Base-by-base conservation (phyloP, 1,140 invertebrate genomes). In the Drosophila ohnishii region DNA sequence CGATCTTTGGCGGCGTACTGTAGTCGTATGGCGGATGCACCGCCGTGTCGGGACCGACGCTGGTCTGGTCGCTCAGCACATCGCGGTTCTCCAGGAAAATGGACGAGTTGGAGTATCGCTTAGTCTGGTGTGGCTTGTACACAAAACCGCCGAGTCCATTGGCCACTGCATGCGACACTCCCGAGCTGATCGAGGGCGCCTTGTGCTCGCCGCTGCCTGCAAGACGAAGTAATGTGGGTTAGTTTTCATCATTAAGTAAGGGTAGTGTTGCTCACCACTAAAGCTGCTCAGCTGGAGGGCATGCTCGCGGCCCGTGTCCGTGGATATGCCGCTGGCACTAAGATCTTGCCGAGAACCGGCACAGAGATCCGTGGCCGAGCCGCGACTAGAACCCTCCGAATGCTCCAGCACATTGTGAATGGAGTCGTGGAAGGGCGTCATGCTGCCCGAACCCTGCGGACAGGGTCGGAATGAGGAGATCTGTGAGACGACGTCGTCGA, bases 391-490 rank as follows among this genome's bases (percentile, higher is more conserved):
- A 45, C 77, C 82, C 67, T 90, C 81, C 57, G 90, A 91, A 50
- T 92, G 89, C 72, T 92, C 91, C 44, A 90, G 80, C 28, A 91
- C 91, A 70, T 92, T 92, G 71, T 92, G 91, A 44, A 91, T 90
- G 48, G 91, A 91, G 65, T 92, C 91, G 69, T 92, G 91, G 69
- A 92, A 92, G 55, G 90, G 90, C 40, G 91, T 92, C 91, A 92
- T 92, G 53, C 91, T 91, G 60, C 91, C 91, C 39, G 90, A 91
- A 8, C 91, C 91, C 57, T 92, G 91, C 42, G 89, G 90, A 57
- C 91, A 92, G 37, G 91, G 91, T 5, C 90, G 89, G 55, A 92
- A 92, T 14, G 89, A 92, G 34, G 91, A 92, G 72, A 91, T 91
- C 74, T 92, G 91, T 40, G 91, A 92, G 16, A 91, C 86, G 25